Evolutionary conservation across 2,113 vertebrate species (phyloP).

Genomic region (Psophia crepitans): DNA sequence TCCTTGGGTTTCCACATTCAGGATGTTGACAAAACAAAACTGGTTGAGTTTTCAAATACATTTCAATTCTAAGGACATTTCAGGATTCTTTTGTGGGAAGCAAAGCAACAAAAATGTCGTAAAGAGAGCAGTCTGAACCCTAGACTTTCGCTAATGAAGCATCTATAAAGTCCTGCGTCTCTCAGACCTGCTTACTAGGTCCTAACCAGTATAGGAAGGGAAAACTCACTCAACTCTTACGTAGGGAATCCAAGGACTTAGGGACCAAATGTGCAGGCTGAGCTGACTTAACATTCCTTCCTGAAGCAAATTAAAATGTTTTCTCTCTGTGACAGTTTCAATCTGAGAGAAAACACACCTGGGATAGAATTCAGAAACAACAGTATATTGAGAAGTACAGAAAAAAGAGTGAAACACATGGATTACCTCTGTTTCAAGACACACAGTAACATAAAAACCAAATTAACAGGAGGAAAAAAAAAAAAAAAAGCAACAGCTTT

Average conservation of each 20-base stretch:
- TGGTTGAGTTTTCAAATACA: background rate
- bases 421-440: background rate
- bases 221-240: background rate
- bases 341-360: background rate
- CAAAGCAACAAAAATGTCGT: background rate
- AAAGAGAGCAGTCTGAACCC: background rate
- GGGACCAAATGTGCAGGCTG: background rate
- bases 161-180: background rate
- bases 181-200: background rate
- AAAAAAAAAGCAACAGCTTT: background rate
- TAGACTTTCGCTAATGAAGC: background rate
- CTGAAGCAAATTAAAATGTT: constrained; percentile 17
- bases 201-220: background rate
- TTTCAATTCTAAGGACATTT: background rate
- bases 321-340: background rate
- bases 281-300: constrained; percentile 4
- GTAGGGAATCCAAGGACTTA: background rate
- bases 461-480: background rate
- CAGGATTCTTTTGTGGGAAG: background rate
- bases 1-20: background rate
- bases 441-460: background rate
- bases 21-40: background rate
- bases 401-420: background rate
- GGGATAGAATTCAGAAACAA: background rate
- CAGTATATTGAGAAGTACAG: background rate